Conservation (phyloP, 2,113 vertebrate species). For the Oreochromis tanganicae region DNA sequence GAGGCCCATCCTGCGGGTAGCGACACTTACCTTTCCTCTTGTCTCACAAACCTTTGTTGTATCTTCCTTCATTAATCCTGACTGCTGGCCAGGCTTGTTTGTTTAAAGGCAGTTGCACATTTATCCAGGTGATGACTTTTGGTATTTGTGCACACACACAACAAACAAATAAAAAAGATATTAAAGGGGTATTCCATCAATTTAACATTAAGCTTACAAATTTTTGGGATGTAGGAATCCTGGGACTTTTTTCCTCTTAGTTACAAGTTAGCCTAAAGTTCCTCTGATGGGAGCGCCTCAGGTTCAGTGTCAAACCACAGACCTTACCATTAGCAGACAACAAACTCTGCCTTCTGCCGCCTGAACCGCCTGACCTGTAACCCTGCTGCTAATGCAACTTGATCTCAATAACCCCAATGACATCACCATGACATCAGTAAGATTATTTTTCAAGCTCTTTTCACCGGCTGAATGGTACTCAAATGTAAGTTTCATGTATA, state of each 20-base stretch:
- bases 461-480: not conserved
- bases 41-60: not conserved
- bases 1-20: conserved; percentile 90
- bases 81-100: not conserved
- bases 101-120: not conserved
- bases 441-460: not conserved
- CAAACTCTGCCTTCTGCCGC: not conserved
- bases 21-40: not conserved
- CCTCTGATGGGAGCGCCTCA: not conserved
- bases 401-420: not conserved
- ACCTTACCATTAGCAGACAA: not conserved
- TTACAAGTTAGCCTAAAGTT: not conserved
- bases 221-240: not conserved
- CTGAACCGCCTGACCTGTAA: not conserved
- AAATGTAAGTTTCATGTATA: not conserved
- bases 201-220: not conserved
- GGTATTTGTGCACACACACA: not conserved
- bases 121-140: not conserved
- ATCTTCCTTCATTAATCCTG: not conserved
- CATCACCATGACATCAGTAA: not conserved
- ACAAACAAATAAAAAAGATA: not conserved
- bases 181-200: not conserved
- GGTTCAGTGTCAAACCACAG: not conserved
- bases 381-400: not conserved
- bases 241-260: not conserved